Evolutionary conservation across 2,888 invertebrate genomes (phyloP), one percentile per base, ranked within the genome.

Genomic region (Stenichneumon culpator): DNA sequence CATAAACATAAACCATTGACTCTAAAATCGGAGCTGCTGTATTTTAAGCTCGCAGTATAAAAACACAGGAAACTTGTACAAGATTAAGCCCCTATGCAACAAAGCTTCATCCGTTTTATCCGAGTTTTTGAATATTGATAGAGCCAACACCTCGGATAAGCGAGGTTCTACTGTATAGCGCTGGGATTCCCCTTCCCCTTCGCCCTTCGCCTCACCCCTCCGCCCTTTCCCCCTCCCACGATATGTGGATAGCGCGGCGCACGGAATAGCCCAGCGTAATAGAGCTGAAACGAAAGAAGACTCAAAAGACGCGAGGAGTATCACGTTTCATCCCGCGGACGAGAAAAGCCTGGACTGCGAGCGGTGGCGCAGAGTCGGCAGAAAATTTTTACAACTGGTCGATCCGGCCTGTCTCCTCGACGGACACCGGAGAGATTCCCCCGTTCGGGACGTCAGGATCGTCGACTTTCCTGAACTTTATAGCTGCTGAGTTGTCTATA

Each of bases 351-450:
- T 25, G 57, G 14, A 57, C 88, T 79, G 47, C 78, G 19, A 52
- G 32, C 57, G 67, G 54, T 47, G 75, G 88, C 83, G 83, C 89
- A 82, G 86, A 89, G 89, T 89, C 83, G 67, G 88, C 91, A 86
- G 89, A 91, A 91, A 91, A 90, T 87, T 80, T 88, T 90, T 90
- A 90, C 89, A 89, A 90, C 90, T 86, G 86, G 88, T 89, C 89
- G 87, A 90, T 90, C 82, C 83, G 70, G 79, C 52, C 60, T 50
- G 47, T 52, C 54, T 82, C 11, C 47, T 70, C 79, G 65, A 52
- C 63, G 83, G 60, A 19, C 36, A 11, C 11, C 14, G 57, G 19
- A 32, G 44, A 22, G 52, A 63, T 63, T 57, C 54, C 1, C n/a
- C n/a, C 22, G 85, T 86, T 72, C 78, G 63, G 57, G 54, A 68